These are phyloP conservation scores for Thripadectes ignobilis DNA, from an alignment of 2,797 vertebrate genomes.

Conservation along the genomic window DNA sequence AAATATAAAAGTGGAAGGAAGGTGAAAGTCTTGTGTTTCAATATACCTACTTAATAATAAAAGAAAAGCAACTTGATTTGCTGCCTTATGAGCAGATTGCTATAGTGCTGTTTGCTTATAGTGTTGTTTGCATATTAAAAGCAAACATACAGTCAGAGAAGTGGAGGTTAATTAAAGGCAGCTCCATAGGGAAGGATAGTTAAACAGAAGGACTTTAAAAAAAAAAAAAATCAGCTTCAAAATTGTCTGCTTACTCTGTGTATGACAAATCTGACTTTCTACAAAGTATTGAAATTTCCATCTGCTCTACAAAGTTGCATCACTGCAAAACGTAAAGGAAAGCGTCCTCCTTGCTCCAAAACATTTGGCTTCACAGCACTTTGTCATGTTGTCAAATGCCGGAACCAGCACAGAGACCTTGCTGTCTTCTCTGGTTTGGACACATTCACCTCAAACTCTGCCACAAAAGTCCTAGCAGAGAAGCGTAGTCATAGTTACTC, in stretches of 20 bases:
- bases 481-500: not conserved
- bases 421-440: not conserved
- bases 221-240: not conserved
- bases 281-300: not conserved
- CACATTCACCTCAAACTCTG: not conserved
- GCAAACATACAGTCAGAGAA: not conserved
- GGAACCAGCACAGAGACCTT: not conserved
- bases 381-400: not conserved
- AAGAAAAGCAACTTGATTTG: not conserved
- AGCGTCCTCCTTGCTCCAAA: not conserved
- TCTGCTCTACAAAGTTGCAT: not conserved
- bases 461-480: not conserved
- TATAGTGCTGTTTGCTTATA: not conserved
- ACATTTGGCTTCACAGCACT: not conserved
- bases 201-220: not conserved
- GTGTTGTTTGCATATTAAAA: slow-evolving; percentile 23
- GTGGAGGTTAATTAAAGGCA: not conserved
- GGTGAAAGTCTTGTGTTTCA: not conserved
- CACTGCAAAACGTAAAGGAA: not conserved
- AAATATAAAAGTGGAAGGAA: not conserved
- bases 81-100: not conserved
- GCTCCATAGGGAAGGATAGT: not conserved
- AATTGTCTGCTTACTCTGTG: not conserved
- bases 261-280: not conserved
- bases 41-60: not conserved